These are phyloP conservation scores for Bucco capensis DNA, from an alignment of 2,113 vertebrate genomes.

Conservation along the genomic window DNA sequence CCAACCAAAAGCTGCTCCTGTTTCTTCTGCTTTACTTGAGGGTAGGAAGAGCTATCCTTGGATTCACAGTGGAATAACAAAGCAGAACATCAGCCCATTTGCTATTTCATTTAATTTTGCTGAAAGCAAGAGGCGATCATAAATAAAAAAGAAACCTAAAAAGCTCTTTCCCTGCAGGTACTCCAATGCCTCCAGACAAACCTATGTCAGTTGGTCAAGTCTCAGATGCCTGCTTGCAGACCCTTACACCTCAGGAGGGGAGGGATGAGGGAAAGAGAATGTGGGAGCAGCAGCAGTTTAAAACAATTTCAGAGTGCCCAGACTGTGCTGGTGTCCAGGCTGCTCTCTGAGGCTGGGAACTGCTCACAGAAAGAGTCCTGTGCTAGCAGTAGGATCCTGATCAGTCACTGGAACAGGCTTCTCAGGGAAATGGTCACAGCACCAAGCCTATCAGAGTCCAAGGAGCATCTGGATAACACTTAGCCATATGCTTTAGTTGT, in stretches of 20 bases:
- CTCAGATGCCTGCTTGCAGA: background rate
- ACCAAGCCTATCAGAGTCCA: too few relatives aligned
- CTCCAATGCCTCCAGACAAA: background rate
- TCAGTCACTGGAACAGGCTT: too few relatives aligned
- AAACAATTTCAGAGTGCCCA: background rate
- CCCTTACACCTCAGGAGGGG: background rate
- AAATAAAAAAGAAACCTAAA: background rate
- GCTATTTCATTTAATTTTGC: background rate
- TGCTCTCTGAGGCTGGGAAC: background rate
- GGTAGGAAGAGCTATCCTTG: background rate
- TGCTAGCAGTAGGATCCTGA: background rate
- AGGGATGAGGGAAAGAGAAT: background rate
- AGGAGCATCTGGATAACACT: too few relatives aligned
- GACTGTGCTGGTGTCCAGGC: background rate
- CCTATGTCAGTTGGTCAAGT: background rate
- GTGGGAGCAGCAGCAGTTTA: background rate
- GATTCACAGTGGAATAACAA: constrained; percentile 2
- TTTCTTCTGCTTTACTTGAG: background rate
- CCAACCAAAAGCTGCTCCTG: background rate
- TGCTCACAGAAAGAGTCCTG: background rate
- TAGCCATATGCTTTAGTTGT: too few relatives aligned
- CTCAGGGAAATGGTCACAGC: too few relatives aligned
- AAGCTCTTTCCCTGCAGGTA: background rate
- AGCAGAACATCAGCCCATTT: background rate
- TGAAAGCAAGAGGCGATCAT: background rate